phyloP scores from a whole-genome alignment of 2,113 vertebrate species.

The Myiagra hebetior region DNA sequence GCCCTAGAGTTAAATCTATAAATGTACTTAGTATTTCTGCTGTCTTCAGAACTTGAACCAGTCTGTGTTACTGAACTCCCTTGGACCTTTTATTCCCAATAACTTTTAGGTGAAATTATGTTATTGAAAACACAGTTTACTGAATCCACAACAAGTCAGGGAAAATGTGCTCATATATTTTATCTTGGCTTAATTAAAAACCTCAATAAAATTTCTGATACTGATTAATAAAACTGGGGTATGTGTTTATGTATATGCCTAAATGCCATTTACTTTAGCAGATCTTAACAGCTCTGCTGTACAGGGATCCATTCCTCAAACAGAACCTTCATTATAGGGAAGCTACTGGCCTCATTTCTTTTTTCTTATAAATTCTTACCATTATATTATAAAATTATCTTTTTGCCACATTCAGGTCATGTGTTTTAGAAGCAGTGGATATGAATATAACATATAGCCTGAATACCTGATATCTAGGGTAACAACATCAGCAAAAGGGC shows the following conservation, averaged over 20 bases:
- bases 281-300: neutral
- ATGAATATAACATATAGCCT: neutral
- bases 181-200: neutral
- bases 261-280: neutral
- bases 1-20: neutral
- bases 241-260: neutral
- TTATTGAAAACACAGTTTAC: neutral
- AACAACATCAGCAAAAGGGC: neutral
- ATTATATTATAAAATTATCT: neutral
- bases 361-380: neutral
- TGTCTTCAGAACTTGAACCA: neutral
- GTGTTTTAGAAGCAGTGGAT: neutral
- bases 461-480: neutral
- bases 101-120: neutral
- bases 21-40: neutral
- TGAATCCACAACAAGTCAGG: neutral
- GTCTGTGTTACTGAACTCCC: neutral
- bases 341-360: neutral
- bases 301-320: neutral
- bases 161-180: neutral
- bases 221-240: neutral
- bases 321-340: neutral
- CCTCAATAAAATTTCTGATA: neutral
- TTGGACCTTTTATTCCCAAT: neutral
- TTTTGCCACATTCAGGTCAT: conserved; percentile 8